These are phyloP conservation scores for Loripinus fragilis DNA, from an alignment of 2,888 invertebrate species.

Conservation along the genomic window DNA sequence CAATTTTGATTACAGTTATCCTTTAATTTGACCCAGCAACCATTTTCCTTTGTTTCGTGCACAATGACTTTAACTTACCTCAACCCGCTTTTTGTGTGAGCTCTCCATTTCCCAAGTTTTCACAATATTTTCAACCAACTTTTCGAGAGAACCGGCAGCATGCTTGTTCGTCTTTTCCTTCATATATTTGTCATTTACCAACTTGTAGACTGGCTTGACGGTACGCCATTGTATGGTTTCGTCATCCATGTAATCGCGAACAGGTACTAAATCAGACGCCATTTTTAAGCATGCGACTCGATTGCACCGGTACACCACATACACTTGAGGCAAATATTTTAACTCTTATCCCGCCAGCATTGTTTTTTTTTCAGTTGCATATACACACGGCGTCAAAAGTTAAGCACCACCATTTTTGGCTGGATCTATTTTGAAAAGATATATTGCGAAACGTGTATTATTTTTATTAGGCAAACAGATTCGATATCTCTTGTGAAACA, in stretches of 20 bases:
- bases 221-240: conserved; percentile 60
- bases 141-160: conserved; percentile 74
- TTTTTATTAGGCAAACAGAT: no score
- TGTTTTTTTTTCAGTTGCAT: no score
- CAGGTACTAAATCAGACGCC: conserved; percentile 36
- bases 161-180: conserved; percentile 68
- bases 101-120: conserved; percentile 82
- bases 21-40: no score
- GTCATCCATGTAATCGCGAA: conserved; percentile 61
- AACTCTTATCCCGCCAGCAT: no score
- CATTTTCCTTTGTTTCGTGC: no score
- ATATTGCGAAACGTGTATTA: no score
- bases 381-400: no score
- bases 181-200: conserved; percentile 71
- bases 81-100: conserved; percentile 71
- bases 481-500: no score
- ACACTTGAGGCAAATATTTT: no score
- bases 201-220: conserved; percentile 71
- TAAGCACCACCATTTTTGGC: no score
- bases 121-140: conserved; percentile 79
- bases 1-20: no score
- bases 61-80: conserved; percentile 46
- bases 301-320: neutral
- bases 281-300: neutral
- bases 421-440: no score